Percentiles rank a stretch among this genome's conserved stretches.
Evolutionary conservation across 2,797 vertebrate genomes (phyloP).

Genomic region (Labroides dimidiatus): DNA sequence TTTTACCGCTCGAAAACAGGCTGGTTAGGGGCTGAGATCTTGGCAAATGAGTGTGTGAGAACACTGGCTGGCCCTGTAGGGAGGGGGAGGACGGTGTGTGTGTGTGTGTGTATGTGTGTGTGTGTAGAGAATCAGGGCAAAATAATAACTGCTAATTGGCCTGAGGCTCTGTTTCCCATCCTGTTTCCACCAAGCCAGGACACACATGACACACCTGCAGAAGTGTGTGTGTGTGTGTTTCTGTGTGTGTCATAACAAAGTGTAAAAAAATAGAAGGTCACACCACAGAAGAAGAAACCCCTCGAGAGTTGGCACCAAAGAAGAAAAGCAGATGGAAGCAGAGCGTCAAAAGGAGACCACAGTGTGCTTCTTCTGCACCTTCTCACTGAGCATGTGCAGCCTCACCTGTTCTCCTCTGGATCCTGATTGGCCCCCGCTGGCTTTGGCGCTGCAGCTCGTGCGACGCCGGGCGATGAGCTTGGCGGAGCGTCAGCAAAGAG

Average conservation of each 20-base stretch:
- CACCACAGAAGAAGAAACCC: constrained; percentile 67
- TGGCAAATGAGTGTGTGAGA: constrained; percentile 59
- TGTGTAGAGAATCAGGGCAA: constrained; percentile 58
- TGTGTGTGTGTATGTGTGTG: constrained; percentile 19
- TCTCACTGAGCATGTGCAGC: constrained; percentile 58
- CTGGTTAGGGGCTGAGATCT: constrained; percentile 47
- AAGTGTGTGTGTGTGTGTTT: constrained; percentile 45
- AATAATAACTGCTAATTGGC: constrained; percentile 86
- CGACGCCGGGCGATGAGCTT: constrained; percentile 62
- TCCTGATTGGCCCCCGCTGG: constrained; percentile 36
- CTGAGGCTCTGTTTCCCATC: constrained; percentile 70
- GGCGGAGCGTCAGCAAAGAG: constrained; percentile 63
- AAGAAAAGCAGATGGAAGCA: constrained; percentile 60
- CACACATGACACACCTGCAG: constrained; percentile 69
- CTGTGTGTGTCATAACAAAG: constrained; percentile 17
- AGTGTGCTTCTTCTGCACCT: constrained; percentile 56
- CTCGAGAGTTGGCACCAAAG: constrained; percentile 42
- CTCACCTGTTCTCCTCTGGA: constrained; percentile 90
- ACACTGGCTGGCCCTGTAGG: constrained; percentile 47
- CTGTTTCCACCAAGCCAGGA: constrained; percentile 63
- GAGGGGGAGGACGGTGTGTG: constrained; percentile 1
- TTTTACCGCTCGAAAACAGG: constrained; percentile 16
- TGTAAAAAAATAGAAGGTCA: constrained; percentile 60
- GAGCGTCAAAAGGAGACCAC: constrained; percentile 45
- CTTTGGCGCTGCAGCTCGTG: constrained; percentile 64